These are phyloP conservation scores for Dynastes grantii DNA, from an alignment of 2,888 invertebrate species.

Conservation along the genomic window DNA sequence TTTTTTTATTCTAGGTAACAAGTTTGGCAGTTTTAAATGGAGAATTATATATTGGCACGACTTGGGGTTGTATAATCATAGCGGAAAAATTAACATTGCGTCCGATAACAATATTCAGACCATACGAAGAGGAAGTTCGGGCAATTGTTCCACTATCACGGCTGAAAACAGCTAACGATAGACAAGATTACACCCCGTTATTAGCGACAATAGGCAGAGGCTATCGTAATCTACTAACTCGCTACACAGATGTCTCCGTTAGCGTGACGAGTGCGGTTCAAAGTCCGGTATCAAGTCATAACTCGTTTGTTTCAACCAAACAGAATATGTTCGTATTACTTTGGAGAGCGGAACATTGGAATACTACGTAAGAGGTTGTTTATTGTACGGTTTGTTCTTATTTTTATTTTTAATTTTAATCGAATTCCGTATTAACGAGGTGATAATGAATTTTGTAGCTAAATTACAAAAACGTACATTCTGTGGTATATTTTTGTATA, in stretches of 20 bases:
- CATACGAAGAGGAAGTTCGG: conserved; percentile 87
- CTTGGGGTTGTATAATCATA: conserved; percentile 95
- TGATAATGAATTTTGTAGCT: conserved; percentile 32
- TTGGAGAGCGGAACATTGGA: conserved; percentile 84
- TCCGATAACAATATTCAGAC: conserved; percentile 93
- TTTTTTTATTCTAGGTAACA: conserved; percentile 74
- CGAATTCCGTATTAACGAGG: conserved; percentile 15
- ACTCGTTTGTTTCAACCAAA: conserved; percentile 57
- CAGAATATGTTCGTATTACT: conserved; percentile 78
- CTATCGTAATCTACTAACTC: conserved; percentile 83
- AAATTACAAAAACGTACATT: conserved; percentile 10
- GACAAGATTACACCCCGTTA: conserved; percentile 71
- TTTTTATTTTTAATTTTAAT: neutral
- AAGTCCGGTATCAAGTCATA: conserved; percentile 63
- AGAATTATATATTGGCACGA: conserved; percentile 92
- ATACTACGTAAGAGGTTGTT: conserved; percentile 64
- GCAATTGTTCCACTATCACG: conserved; percentile 76
- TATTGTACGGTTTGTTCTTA: conserved; percentile 9
- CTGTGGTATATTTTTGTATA: conserved; percentile 31
- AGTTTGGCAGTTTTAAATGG: conserved; percentile 79
- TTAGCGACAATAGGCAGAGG: conserved; percentile 89
- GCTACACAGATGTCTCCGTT: conserved; percentile 75
- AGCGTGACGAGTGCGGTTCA: conserved; percentile 67
- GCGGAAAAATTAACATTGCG: conserved; percentile 86
- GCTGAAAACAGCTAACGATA: conserved; percentile 66